phyloP scores from a whole-genome alignment of 2,113 vertebrate species.

The Muscicapa adusta region DNA sequence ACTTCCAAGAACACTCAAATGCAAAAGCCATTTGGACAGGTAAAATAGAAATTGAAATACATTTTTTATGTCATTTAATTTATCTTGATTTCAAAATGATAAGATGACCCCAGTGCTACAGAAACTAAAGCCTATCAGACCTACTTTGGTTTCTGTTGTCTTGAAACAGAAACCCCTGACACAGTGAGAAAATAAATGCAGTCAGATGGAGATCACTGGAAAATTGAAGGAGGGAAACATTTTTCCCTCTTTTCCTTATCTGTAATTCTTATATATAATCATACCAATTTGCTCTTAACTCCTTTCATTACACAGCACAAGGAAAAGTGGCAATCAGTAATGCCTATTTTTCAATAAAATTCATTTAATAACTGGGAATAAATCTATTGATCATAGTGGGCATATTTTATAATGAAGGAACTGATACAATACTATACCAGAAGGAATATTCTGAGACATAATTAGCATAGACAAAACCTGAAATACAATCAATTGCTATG shows the following conservation, averaged over 20 bases:
- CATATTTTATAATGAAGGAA: neutral
- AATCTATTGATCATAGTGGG: neutral
- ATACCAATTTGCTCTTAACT: neutral
- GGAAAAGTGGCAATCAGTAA: slow-evolving; percentile 4
- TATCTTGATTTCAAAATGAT: neutral
- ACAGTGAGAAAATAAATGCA: neutral
- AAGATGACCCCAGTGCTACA: neutral
- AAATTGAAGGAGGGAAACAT: neutral
- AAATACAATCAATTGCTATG: slow-evolving; percentile 60
- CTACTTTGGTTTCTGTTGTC: neutral
- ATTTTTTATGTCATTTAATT: neutral
- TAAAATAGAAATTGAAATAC: neutral
- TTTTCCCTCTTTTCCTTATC: neutral
- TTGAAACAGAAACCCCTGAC: neutral
- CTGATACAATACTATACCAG: neutral
- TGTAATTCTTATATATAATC: neutral
- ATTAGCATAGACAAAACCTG: slow-evolving; percentile 36
- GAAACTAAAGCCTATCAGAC: neutral
- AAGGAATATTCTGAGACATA: slow-evolving; percentile 33
- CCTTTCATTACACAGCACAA: neutral
- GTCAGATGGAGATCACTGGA: neutral
- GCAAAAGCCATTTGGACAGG: neutral
- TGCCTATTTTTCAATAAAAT: neutral
- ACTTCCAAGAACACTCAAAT: neutral
- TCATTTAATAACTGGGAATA: slow-evolving; percentile 46